Evolutionary conservation across 2,888 invertebrate genomes (phyloP).

Genomic region (Deladenus siricidicola): DNA sequence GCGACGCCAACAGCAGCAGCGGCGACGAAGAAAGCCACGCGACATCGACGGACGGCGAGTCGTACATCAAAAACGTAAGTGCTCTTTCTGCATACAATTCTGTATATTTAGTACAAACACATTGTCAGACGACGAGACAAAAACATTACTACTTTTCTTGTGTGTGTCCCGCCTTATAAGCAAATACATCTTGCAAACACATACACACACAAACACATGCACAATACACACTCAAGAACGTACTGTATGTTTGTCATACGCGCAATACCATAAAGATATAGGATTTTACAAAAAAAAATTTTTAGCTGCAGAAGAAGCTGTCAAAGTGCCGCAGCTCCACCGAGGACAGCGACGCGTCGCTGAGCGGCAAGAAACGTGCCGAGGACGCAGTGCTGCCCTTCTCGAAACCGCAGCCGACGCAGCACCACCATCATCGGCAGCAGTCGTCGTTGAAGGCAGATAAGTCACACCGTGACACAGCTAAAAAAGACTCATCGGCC

Average conservation of each 20-base stretch:
- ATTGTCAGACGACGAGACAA: not conserved
- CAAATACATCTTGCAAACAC: not conserved
- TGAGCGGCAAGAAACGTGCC: no score
- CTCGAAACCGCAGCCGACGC: no score
- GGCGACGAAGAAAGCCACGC: constrained; percentile 4
- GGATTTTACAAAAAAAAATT: not conserved
- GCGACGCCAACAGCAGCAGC: no score
- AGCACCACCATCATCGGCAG: no score
- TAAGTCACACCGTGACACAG: not conserved
- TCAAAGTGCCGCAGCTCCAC: constrained; percentile 2
- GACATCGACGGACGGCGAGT: constrained; percentile 8
- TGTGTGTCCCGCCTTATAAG: no score
- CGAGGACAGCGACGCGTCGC: not conserved
- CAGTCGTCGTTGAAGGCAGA: not conserved
- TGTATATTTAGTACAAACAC: not conserved
- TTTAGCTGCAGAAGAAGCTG: constrained; percentile 6
- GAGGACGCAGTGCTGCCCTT: not conserved
- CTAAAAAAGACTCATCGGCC: not conserved
- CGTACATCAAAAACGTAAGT: constrained; percentile 6
- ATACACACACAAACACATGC: not conserved
- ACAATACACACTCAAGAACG: not conserved
- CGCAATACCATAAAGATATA: no score
- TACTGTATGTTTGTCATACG: not conserved
- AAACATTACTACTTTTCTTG: no score
- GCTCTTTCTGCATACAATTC: not conserved